These are phyloP conservation scores for Telenomus remus DNA, from an alignment of 1,140 invertebrate species.

Conservation along the genomic window DNA sequence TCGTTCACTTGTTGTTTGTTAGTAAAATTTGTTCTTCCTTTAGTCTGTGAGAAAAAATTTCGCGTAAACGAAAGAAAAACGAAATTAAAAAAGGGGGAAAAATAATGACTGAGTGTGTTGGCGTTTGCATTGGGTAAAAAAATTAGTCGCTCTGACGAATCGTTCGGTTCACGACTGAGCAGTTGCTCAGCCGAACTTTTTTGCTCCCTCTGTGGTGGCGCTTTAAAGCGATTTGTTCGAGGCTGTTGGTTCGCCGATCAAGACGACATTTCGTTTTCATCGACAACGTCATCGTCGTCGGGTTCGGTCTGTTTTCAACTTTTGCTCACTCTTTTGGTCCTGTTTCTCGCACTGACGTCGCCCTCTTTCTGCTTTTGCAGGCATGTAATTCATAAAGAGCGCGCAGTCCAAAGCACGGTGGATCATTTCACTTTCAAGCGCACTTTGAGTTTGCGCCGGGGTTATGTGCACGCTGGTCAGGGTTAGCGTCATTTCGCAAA, in stretches of 20 bases:
- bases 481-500: constrained; percentile 35
- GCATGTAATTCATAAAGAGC: constrained; percentile 63
- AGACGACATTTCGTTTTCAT: constrained; percentile 17
- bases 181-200: constrained; percentile 20
- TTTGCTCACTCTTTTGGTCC: constrained; percentile 4
- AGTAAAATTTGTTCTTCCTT: too few relatives aligned
- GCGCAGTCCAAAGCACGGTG: constrained; percentile 34
- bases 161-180: constrained; percentile 19
- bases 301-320: background rate
- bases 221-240: constrained; percentile 48
- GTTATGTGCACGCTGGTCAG: constrained; percentile 37
- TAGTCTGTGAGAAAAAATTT: too few relatives aligned
- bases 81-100: background rate
- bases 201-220: constrained; percentile 24
- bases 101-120: constrained; percentile 21
- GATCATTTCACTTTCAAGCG: constrained; percentile 66
- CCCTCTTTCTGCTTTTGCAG: constrained; percentile 43
- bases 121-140: constrained; percentile 12
- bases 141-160: constrained; percentile 38
- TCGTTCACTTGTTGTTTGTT: too few relatives aligned
- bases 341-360: constrained; percentile 38
- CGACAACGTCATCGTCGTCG: constrained; percentile 15
- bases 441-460: constrained; percentile 30
- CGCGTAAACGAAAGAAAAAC: too few relatives aligned
- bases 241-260: constrained; percentile 33